Evolutionary conservation across 2,888 invertebrate genomes (phyloP), one percentile per base, ranked within the genome.

Genomic region (Dynastes hyllus): DNA sequence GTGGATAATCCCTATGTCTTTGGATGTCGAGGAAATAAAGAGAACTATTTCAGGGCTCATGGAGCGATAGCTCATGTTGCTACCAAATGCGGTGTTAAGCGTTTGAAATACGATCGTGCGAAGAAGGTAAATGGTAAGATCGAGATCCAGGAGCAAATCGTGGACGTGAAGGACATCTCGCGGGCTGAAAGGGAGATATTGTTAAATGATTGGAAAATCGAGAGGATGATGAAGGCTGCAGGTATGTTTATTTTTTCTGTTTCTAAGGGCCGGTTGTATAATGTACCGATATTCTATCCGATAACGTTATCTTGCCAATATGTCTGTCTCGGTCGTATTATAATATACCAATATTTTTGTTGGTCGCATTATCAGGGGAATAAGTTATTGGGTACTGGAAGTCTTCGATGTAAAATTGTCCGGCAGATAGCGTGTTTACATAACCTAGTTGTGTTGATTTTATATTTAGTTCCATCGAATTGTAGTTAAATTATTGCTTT

Each of bases 1-100:
- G 73, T 37, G 2, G 40, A 58, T 13, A 73, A 73, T 22, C 58
- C 73, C 0, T 58, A 73, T 11, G 73, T 73, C 8, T 73, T 73
- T 22, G 73, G 73, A 37, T 73, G 73, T 58, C 55, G 73, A 9
- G 73, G 73, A 1, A 73, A 37, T 55, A 73, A 73, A 22, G 58
- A 58, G 27, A 73, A 73, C 11, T 73, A 58, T 29, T 73, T 73
- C 16, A 58, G 55, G 9, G 73, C 73, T 6, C 58, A 73, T 37
- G 73, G 73, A 1, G 58, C 37, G 4, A 22, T 73, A 16, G 73
- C 73, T 1, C 73, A 73, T 3, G 40, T 73, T 1, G 58, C 73
- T 4, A 37, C 73, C 2, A 73, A 53, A 16, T 73, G 73, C 61
- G 73, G 73, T 0, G 73, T 73, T 6, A 73, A 58, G n/a, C 58